These are phyloP conservation scores for Eubasilissa regina DNA, from an alignment of 1,140 invertebrate genomes.

Conservation along the genomic window DNA sequence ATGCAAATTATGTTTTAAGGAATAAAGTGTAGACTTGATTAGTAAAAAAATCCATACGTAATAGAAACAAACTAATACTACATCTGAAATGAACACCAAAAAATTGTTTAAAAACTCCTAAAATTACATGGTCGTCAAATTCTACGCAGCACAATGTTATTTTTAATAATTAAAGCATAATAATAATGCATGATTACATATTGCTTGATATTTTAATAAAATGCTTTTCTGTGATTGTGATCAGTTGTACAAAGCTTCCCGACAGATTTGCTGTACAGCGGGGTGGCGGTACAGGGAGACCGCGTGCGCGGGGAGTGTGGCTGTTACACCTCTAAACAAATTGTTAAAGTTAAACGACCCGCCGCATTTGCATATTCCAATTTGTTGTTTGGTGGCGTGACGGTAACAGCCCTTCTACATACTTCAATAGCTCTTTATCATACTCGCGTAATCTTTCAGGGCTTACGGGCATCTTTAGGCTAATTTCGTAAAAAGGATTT, in stretches of 20 bases:
- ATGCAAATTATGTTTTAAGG: too few species aligned
- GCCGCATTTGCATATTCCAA: conserved; percentile 60
- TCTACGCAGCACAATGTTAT: too few species aligned
- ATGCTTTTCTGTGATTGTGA: too few species aligned
- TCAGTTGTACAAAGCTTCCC: neutral
- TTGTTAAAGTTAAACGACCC: conserved; percentile 61
- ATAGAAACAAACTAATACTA: too few species aligned
- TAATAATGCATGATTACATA: too few species aligned
- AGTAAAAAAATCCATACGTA: too few species aligned
- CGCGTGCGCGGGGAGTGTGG: conserved; percentile 36
- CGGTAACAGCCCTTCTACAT: conserved; percentile 43
- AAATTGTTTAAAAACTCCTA: too few species aligned
- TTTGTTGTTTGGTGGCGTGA: conserved; percentile 58
- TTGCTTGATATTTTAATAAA: too few species aligned
- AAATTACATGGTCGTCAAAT: too few species aligned
- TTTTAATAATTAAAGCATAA: too few species aligned
- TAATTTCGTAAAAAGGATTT: neutral
- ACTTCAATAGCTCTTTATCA: conserved; percentile 38
- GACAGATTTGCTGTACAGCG: conserved; percentile 29
- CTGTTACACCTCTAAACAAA: conserved; percentile 60
- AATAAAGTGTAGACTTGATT: too few species aligned
- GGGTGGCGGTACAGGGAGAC: conserved; percentile 25
- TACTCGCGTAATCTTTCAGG: conserved; percentile 41
- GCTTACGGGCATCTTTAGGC: neutral
- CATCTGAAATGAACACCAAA: too few species aligned